Base-by-base conservation (phyloP, 2,888 invertebrate species). In the Cantharis rustica region DNA sequence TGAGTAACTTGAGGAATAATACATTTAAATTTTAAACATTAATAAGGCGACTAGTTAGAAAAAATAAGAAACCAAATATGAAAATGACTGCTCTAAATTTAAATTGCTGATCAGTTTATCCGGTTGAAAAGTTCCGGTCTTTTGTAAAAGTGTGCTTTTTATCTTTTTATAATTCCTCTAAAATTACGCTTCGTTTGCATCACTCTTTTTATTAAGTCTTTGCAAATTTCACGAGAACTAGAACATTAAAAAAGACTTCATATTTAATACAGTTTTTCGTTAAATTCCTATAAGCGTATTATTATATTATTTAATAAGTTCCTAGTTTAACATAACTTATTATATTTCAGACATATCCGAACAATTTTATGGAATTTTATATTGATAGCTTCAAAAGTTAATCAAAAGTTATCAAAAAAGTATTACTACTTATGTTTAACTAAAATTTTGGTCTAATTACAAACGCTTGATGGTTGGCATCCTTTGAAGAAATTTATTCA, bases 31-130 rank as follows among this genome's bases (percentile, higher is more conserved):
- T 47, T 23, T 47, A n/a, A 47, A 47, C 10, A 47, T 47, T 47
- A 47, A 47, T 47, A 47, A 47, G 9, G 9, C 47, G 47, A 20
- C n/a, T 66, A 66, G 23, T 23, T 66, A 20, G 13, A 66, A 17
- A 66, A 66, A 66, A 66, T 17, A 66, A 63, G 16, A 63, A 66
- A 20, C 64, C 64, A 66, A 66, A 66, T 81, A 81, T 83, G 82
- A 85, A 86, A 86, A 86, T 86, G 85, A 86, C 84, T 85, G 85
- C 82, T 85, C 85, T 84, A 83, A 85, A 87, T 88, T 87, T 88
- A 87, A 87, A 88, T 87, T 88, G 87, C 87, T 88, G 88, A 88
- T 88, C 86, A 86, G 87, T 87, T 87, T 86, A 86, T 88, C 85
- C 87, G 88, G 87, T 84, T 84, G 86, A 84, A 84, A 85, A 86